A percentile compares a stretch with the other conserved stretches of the same genome.
phyloP scores from a whole-genome alignment of 2,888 invertebrate species.

The Trichogramma dendrolimi region DNA sequence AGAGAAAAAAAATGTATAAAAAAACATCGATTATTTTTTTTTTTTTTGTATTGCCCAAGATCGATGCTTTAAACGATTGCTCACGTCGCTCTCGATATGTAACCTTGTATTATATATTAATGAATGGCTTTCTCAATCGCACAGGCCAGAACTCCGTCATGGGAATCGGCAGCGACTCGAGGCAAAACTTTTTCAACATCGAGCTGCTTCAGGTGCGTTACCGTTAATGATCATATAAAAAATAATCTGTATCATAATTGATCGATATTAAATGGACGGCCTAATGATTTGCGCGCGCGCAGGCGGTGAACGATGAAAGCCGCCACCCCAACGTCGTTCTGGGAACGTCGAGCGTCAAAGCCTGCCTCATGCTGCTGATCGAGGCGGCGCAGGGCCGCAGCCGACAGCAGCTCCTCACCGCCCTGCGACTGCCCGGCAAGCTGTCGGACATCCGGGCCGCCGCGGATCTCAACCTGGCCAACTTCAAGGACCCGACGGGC shows the following conservation, averaged over 20 bases:
- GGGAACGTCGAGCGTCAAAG: conserved; percentile 66
- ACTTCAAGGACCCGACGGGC: conserved; percentile 40
- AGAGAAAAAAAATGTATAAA: too few species aligned
- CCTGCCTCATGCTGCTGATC: conserved; percentile 60
- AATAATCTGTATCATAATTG: background rate
- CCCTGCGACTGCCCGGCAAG: conserved; percentile 56
- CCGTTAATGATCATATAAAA: background rate
- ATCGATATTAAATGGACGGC: background rate
- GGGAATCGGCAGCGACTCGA: conserved; percentile 3
- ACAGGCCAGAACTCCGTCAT: background rate
- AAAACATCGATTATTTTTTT: too few species aligned
- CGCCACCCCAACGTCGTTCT: conserved; percentile 59
- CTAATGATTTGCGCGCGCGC: background rate
- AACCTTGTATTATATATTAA: background rate
- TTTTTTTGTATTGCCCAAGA: too few species aligned
- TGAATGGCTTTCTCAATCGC: background rate
- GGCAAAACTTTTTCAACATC: conserved; percentile 57
- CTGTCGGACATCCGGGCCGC: conserved; percentile 35
- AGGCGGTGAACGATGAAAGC: conserved; percentile 25
- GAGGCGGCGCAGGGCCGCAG: conserved; percentile 61
- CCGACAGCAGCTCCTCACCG: conserved; percentile 58
- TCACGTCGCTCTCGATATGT: background rate
- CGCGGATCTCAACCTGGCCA: conserved; percentile 37
- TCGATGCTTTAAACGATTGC: background rate
- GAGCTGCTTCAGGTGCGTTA: conserved; percentile 54